Conservation (phyloP, 2,797 vertebrate genomes). For the Craterocephalus amniculus region DNA sequence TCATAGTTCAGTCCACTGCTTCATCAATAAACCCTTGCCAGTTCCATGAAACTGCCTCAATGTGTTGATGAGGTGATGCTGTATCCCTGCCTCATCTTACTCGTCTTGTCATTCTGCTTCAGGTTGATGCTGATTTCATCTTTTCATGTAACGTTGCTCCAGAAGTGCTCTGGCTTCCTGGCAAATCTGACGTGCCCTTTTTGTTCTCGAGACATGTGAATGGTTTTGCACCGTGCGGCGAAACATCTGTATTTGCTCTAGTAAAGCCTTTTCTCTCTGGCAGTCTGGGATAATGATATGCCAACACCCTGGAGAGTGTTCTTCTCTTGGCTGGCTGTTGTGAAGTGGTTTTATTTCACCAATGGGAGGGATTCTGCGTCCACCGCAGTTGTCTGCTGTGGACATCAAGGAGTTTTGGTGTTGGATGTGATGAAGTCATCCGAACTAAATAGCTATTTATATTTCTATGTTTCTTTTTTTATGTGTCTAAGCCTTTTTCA, state of each 20-base stretch:
- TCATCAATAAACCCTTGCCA: neutral
- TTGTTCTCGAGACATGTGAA: neutral
- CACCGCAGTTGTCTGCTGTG: neutral
- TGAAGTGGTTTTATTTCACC: slow-evolving; percentile 3
- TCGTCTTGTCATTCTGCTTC: neutral
- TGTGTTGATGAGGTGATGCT: neutral
- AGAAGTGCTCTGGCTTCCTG: neutral
- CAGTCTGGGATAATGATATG: neutral
- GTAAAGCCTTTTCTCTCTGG: slow-evolving; percentile 3
- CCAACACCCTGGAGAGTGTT: neutral
- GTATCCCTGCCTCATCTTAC: neutral
- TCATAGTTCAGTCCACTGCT: neutral
- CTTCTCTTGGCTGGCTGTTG: neutral
- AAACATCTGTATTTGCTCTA: slow-evolving; percentile 2
- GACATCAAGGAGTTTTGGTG: neutral
- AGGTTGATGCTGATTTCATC: neutral
- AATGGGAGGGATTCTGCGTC: neutral
- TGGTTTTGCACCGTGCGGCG: slow-evolving; percentile 1
- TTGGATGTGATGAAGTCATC: neutral
- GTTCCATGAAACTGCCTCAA: neutral
- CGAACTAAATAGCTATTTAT: neutral
- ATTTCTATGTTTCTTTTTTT: slow-evolving; percentile 1
- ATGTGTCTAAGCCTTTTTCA: slow-evolving; percentile 87
- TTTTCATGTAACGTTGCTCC: neutral
- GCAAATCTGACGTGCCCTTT: neutral